Conservation (phyloP, 2,113 vertebrate species). For the Protobothrops flavoviridis region DNA sequence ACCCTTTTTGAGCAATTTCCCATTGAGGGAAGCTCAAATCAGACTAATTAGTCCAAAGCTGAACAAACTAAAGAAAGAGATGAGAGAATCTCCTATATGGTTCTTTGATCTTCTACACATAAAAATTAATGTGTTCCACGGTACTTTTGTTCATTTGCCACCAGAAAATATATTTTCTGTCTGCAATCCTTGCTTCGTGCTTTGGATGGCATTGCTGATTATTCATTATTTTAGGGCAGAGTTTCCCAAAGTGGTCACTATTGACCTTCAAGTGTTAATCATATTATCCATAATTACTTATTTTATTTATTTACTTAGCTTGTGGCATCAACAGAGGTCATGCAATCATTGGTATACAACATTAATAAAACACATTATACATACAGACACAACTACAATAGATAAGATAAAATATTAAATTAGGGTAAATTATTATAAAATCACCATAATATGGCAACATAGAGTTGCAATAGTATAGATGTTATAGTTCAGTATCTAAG, state of each 20-base stretch:
- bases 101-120: slow-evolving; percentile 12
- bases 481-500: not conserved
- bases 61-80: slow-evolving; percentile 11
- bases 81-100: slow-evolving; percentile 5
- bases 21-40: slow-evolving; percentile 11
- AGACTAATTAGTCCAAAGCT: slow-evolving; percentile 43
- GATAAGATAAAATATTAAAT: not conserved
- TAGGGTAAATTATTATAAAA: not conserved
- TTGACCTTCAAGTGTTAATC: not conserved
- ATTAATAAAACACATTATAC: not conserved
- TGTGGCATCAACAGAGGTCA: not conserved
- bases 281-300: not conserved
- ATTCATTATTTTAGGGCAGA: not conserved
- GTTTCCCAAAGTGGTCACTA: not conserved
- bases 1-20: slow-evolving; percentile 25
- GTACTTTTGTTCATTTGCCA: not conserved
- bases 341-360: not conserved
- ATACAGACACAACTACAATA: not conserved
- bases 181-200: not conserved
- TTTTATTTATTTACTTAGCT: not conserved
- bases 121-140: slow-evolving; percentile 32
- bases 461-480: not conserved
- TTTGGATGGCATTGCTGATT: not conserved
- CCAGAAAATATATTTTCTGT: not conserved
- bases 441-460: too few relatives aligned